Base-by-base conservation (phyloP, 2,888 invertebrate species). In the Suillia variegata region DNA sequence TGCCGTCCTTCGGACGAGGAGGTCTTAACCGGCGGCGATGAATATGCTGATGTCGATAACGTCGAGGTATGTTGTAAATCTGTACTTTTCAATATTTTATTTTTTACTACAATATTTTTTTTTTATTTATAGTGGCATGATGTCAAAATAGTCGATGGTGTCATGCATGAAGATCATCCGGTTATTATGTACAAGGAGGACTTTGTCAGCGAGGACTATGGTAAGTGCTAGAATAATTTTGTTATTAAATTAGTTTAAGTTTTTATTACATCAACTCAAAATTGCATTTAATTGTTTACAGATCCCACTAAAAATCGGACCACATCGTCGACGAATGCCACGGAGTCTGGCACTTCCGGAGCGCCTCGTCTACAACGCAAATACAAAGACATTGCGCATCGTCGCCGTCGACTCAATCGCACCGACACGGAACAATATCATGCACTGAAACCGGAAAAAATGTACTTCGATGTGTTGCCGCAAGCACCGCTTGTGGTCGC, bases 161-260 rank as follows among this genome's bases (percentile, higher is more conserved):
- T 70, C 2, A 24, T 69, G 62, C 70, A 70, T 21, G 74, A 79
- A 62, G 70, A 73, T 62, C 79, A 80, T 67, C 79, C 79, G 6
- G 69, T 76, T 61, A 70, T 80, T 42, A 77, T 75, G 70, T 80
- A 80, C 63, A 80, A 80, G 54, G 79, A 80, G 64, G 79, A 80
- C 62, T 76, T 78, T 63, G 80, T 80, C 53, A 76, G 56, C 56
- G 80, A 78, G 61, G 78, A 80, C 67, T 80, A 74, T 65, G 78
- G 79, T 78, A 58, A 67, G 70, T n/a, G n/a, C n/a, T n/a, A n/a
- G n/a, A n/a, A n/a, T n/a, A 34, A 17, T 24, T n/a, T 47, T 58
- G 31, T 54, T 13, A 55, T 48, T 57, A 58, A 55, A 42, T 47
- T 45, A 22, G n/a, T 12, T 17, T 12, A 15, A 21, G 15, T 21